Conservation (phyloP, 2,888 invertebrate species). For the Heliconius cydno region DNA sequence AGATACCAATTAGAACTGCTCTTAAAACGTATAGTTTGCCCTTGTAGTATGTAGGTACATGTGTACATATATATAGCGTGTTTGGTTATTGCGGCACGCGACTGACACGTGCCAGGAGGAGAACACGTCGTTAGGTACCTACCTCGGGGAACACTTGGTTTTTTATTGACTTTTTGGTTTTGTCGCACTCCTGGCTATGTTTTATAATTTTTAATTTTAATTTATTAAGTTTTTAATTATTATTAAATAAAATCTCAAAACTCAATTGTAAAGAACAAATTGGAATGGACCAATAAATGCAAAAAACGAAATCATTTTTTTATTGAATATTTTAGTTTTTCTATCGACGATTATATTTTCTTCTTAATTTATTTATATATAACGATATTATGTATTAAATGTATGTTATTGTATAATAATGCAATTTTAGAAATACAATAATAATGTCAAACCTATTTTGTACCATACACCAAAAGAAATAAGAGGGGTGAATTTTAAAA, state of each 20-base stretch:
- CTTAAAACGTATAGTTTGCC: constrained; percentile 33
- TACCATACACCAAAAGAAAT: constrained; percentile 20
- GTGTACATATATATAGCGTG: constrained; percentile 52
- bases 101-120: constrained; percentile 68
- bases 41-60: constrained; percentile 23
- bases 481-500: not conserved
- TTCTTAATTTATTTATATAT: no score
- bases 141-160: constrained; percentile 66
- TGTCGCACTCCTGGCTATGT: constrained; percentile 40
- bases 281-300: no score
- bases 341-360: no score
- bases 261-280: no score
- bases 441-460: constrained; percentile 1
- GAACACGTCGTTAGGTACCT: constrained; percentile 77
- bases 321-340: no score
- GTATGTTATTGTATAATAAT: no score
- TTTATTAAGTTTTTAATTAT: not conserved
- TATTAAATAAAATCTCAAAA: not conserved
- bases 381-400: no score
- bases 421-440: not conserved
- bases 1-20: constrained; percentile 38
- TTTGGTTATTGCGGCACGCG: constrained; percentile 72
- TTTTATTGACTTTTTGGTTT: constrained; percentile 50
- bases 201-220: not conserved
- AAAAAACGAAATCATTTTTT: no score